Conservation (phyloP, 2,113 vertebrate species). For the Polypterus senegalus region DNA sequence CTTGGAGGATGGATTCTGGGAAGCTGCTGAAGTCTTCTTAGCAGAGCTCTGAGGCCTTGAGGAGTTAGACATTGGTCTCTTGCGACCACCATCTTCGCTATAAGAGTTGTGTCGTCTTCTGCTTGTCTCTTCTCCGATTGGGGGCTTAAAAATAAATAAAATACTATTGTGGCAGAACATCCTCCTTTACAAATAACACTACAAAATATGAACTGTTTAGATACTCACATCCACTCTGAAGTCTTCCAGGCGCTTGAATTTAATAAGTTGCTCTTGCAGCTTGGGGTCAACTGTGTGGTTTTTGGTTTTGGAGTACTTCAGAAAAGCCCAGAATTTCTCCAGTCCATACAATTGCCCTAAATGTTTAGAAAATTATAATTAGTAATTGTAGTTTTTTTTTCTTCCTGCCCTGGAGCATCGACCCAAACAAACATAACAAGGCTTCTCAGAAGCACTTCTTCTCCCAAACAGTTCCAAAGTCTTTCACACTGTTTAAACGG, state of each 20-base stretch:
- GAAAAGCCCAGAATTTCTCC: slow-evolving; percentile 96
- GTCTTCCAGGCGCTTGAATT: slow-evolving; percentile 88
- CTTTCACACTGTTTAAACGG: no score
- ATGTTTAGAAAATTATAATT: no score
- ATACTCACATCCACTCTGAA: slow-evolving; percentile 83
- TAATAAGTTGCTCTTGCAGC: slow-evolving; percentile 74
- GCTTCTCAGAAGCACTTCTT: no score
- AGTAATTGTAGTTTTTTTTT: no score
- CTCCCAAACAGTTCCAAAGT: no score
- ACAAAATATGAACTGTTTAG: not conserved
- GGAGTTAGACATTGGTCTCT: slow-evolving; percentile 43
- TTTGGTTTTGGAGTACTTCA: slow-evolving; percentile 79
- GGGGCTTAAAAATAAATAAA: slow-evolving; percentile 58
- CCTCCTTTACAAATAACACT: not conserved
- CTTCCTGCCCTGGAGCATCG: no score
- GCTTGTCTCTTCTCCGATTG: slow-evolving; percentile 63
- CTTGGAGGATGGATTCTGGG: slow-evolving; percentile 16
- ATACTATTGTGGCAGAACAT: not conserved
- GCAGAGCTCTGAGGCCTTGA: slow-evolving; percentile 35
- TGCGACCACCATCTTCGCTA: slow-evolving; percentile 51
- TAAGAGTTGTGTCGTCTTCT: slow-evolving; percentile 53
- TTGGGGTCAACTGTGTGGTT: slow-evolving; percentile 66
- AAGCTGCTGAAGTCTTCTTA: slow-evolving; percentile 25
- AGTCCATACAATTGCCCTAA: slow-evolving; percentile 90
- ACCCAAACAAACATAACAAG: no score